phyloP scores from a whole-genome alignment of 2,888 invertebrate species.

The Ophion obscuratus region DNA sequence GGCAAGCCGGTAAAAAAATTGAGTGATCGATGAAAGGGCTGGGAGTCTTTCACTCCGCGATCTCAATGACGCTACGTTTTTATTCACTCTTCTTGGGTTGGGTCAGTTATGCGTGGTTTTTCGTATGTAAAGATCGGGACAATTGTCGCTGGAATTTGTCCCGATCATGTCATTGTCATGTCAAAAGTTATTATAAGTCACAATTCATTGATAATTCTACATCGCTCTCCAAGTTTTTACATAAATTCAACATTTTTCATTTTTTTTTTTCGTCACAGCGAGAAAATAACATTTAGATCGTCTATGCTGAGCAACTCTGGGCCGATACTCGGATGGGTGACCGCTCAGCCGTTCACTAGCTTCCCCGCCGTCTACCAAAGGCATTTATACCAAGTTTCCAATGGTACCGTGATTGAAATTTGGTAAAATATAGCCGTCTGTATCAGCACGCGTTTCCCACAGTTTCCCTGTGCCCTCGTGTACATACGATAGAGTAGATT shows the following conservation, averaged over 20 bases:
- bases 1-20: constrained; percentile 46
- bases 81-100: constrained; percentile 42
- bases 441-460: not conserved
- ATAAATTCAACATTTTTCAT: not conserved
- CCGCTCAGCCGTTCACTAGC: not conserved
- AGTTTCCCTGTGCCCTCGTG: not conserved
- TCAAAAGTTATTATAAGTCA: not conserved
- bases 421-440: not conserved
- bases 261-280: not conserved
- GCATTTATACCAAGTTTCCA: not conserved
- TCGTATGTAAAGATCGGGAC: not conserved
- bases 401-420: not conserved
- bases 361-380: not conserved
- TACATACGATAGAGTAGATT: not conserved
- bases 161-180: not conserved
- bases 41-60: constrained; percentile 1
- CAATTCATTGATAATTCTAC: not conserved
- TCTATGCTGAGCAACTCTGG: not conserved
- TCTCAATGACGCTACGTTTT: constrained; percentile 55
- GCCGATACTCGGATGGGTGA: not conserved
- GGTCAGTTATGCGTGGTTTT: constrained; percentile 34
- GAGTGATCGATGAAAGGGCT: constrained; percentile 44
- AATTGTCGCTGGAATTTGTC: not conserved
- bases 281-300: not conserved
- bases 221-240: not conserved